Evolutionary conservation across 2,888 invertebrate genomes (phyloP).

Genomic region (Trisateles emortualis): DNA sequence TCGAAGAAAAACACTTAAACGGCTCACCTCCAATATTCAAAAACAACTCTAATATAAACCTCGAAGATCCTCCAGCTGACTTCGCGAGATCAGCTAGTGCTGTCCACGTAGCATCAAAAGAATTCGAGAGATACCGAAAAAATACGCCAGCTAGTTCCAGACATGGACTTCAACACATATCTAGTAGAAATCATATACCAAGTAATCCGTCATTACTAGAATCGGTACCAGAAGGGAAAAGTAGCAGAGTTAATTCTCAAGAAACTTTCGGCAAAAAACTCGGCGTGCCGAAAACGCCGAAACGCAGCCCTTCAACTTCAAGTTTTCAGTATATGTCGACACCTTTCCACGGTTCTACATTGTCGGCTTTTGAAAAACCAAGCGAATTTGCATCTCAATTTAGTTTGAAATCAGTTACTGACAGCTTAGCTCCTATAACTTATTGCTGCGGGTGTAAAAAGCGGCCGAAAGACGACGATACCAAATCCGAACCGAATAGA

Average conservation of each 20-base stretch:
- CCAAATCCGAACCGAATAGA: constrained; percentile 84
- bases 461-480: constrained; percentile 65
- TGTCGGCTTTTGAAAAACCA: constrained; percentile 92
- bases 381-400: constrained; percentile 93
- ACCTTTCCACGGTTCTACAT: constrained; percentile 94
- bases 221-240: constrained; percentile 89
- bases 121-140: constrained; percentile 69
- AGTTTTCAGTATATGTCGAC: constrained; percentile 95
- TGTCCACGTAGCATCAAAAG: constrained; percentile 87
- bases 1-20: constrained; percentile 59
- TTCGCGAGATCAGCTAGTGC: constrained; percentile 91
- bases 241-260: constrained; percentile 69
- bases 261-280: constrained; percentile 76
- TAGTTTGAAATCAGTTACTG: constrained; percentile 90
- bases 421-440: constrained; percentile 80
- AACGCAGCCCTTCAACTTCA: constrained; percentile 91
- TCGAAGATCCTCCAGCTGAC: constrained; percentile 59
- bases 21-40: constrained; percentile 75
- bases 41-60: constrained; percentile 59
- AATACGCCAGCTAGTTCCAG: constrained; percentile 68
- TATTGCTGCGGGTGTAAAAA: constrained; percentile 76
- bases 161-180: constrained; percentile 87
- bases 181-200: constrained; percentile 88
- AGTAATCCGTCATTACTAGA: constrained; percentile 89
- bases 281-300: constrained; percentile 83